Base-by-base conservation (phyloP, 92 coral and sea anemone species). In the Porites divaricata region DNA sequence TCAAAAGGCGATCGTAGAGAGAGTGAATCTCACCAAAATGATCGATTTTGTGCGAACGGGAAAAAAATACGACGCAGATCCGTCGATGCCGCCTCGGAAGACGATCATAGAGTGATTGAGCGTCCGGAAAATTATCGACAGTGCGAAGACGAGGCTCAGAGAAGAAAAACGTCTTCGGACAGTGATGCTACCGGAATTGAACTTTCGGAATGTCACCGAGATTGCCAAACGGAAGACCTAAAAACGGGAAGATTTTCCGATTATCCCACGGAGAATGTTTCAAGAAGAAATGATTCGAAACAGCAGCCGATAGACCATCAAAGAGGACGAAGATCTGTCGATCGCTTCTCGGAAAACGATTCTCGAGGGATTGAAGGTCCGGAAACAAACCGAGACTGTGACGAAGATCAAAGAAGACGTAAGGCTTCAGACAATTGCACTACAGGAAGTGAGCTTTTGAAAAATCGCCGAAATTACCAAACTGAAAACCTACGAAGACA, bases 341-440 rank as follows among this genome's bases (percentile, higher is more conserved):
- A 16, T 28, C 28, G 51, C 80, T 57, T 14, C 49, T 25, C 64
- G 13, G 49, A 28, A 15, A 17, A 58, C 51, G 13, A 19, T 72
- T 8, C 53, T 23, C 26, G 22, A 54, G 67, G 20, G 45, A 56
- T 23, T 7, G 79, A 75, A 50, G 14, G 0, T 9, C 54, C 20
- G n/a, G 81, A 64, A 22, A 49, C 49, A 11, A 58, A 49, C 16
- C 82, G 56, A 48, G 72, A 52, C n/a, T 75, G 14, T 20, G 59
- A 25, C 28, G 67, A 75, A 4, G 28, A 75, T 67, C 67, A 45
- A 57, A 58, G 49, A 67, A 67, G 75, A 70, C 53, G 75, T 16
- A 68, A 26, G 14, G 24, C 14, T n/a, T 68, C 52, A 14, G 73
- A 68, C 50, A 68, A 13, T 1, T 21, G 7, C 15, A 11, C 52